Evolutionary conservation across 2,888 invertebrate species (phyloP), one percentile per base, ranked within the genome.

Genomic region (Athrips mouffetella): DNA sequence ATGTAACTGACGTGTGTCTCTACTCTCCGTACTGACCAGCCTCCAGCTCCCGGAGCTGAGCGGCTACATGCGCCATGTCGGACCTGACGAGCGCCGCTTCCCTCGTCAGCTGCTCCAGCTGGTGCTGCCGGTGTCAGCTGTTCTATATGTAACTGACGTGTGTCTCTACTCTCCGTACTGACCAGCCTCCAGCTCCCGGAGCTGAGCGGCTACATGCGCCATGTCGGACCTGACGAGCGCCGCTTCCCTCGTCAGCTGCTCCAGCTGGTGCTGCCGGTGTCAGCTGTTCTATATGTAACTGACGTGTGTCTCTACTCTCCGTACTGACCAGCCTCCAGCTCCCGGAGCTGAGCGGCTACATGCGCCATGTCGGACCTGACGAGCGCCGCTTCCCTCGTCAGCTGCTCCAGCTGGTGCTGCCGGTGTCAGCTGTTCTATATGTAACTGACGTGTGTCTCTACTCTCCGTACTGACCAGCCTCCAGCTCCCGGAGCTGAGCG

Each of bases 31-130:
- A n/a, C n/a, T n/a, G n/a, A 27, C 27, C 62, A 2, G 64, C 90
- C 48, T 80, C 80, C 45, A 94, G 73, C 55, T 93, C 92, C 55
- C 89, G 89, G 56, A 79, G 65, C 41, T 74, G 78, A 6, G 59
- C 62, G 0, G 93, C 91, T 6, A 96, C 94, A 70, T 91, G 91
- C 21, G 91, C 90, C 70, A 94, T 90, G 73, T 96, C 96, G 54
- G 65, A 71, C 71, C 45, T 64, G 62, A 97, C 94, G 8, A 96
- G 84, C n/a, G 90, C 80, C 1, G 96, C 91, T 78, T 10, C 31
- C 7, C 31, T 31, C 13, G 4, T 64, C 29, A 84, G 62, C 65
- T 79, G 77, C 11, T 77, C 89, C 15, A 96, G 80, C 72, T 94
- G 93, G 42, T 76, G 76, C 41, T 72, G 60, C 62, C 96, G 94